Base-by-base conservation (phyloP, 35 echinoderm and acorn worm genomes). In the Heliocidaris erythrogramma region DNA sequence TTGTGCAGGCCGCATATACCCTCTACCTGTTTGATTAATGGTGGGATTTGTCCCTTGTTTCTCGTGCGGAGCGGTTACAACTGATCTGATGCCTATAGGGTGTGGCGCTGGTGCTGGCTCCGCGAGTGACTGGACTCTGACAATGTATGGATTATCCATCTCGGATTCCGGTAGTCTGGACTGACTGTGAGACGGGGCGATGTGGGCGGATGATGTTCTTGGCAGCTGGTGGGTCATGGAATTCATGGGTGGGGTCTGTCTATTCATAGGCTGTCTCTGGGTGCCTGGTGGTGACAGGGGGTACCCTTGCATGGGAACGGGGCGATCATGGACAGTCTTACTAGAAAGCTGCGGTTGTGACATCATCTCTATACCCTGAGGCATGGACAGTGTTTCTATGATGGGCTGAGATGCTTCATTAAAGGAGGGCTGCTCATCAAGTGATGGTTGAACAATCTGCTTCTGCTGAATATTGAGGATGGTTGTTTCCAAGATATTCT, bases 71-170 rank as follows among this genome's bases (percentile, higher is more conserved):
- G 65, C 17, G 7, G 17, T 78, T n/a, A 21, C 65, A 78, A 24
- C 65, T 27, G 65, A 24, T 18, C 65, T 21, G 65, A 78, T 24
- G 1, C 32, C 32, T 18, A 24, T 18, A 16, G 87, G 87, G 87
- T 89, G 87, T 42, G 87, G 65, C 5, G 87, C 17, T 89, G 87
- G 87, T 27, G 31, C 31, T 32, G 87, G 32, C 87, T 89, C 87
- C 18, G 87, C 87, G 7, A 89, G 47, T 89, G 87, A 89, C 87
- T 89, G 87, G 14, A 89, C 87, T 48, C 87, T 89, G 87, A 89
- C 47, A 30, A 89, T 89, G 47, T 89, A 89, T 17, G 87, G 87
- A n/a, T 48, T 89, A 18, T 89, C 87, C 47, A 48, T 12, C 13
- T 89, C 87, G 7, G 47, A 78, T 6, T 78, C 65, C n/a, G 65